A percentile compares a stretch with the other conserved stretches of the same genome.
phyloP scores from a whole-genome alignment of 2,888 invertebrate genomes.

The Chymomyza fuscimana region DNA sequence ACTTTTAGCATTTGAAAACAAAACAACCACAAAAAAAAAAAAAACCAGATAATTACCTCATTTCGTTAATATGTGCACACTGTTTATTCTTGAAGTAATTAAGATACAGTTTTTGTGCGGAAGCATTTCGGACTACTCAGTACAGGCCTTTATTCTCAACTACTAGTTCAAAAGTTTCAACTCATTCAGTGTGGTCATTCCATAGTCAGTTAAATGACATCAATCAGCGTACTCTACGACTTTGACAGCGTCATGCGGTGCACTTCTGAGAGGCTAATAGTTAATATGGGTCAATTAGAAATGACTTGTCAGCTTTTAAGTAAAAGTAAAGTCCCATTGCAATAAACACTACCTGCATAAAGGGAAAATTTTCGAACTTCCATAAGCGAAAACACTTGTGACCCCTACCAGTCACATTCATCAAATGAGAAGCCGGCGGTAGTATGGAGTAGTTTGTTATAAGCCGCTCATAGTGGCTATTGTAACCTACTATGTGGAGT shows the following conservation, averaged over 20 bases:
- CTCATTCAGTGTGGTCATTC: no score
- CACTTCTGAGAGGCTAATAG: constrained; percentile 1
- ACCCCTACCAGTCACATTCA: not conserved
- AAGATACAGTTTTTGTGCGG: not conserved
- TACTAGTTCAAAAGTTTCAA: no score
- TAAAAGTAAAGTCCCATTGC: constrained; percentile 43
- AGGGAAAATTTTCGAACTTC: constrained; percentile 23
- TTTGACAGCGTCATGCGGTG: constrained; percentile 34
- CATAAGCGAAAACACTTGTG: not conserved
- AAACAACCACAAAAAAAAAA: no score
- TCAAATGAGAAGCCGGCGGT: not conserved
- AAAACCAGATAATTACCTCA: no score
- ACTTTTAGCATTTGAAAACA: no score
- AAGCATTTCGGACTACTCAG: not conserved
- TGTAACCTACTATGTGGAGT: not conserved
- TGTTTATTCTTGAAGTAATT: not conserved
- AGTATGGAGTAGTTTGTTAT: not conserved
- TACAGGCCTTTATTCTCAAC: no score
- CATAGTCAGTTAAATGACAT: constrained; percentile 46
- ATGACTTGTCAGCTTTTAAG: constrained; percentile 66
- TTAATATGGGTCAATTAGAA: constrained; percentile 64
- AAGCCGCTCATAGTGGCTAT: not conserved
- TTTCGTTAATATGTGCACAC: no score
- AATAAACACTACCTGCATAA: not conserved
- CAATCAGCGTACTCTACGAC: constrained; percentile 63